Evolutionary conservation across 1,140 invertebrate species (phyloP), one percentile per base, ranked within the genome.

Genomic region (Mycetomoellerius zeteki): DNA sequence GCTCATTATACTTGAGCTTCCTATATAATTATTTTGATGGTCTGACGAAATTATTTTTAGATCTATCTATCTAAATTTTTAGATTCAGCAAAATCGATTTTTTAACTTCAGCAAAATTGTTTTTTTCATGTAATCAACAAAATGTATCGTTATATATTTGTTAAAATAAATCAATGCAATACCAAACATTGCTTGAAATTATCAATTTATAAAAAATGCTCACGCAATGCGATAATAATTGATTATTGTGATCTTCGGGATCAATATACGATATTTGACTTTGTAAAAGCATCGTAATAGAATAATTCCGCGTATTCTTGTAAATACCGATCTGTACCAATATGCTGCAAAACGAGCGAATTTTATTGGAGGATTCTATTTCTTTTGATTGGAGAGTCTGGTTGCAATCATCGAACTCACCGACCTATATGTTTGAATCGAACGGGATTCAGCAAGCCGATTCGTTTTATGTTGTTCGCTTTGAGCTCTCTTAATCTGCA

Each of bases 401-500:
- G 69, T 60, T 50, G 54, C 69, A 75, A 82, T 73, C 37, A 84
- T 60, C 54, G 54, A 33, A 43, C 37, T 24, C 33, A 16, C 52
- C 30, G 77, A 81, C n/a, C 47, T 72, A 8, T 43, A 16, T 54
- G 54, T 56, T 30, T 33, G 7, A 24, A 33, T 73, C 54, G 43
- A 50, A 7, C 33, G 14, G 14, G n/a, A 73, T 60, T 14, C 14
- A n/a, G 37, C 24, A n/a, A 27, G 6, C 33, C 47, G 43, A n/a
- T 73, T 82, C 52, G 80, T 73, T 75, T 62, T 30, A 47, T 24
- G 80, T 75, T 82, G 65, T 10, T 7, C 27, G 33, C 56, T 84
- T 84, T 73, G 69, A 62, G 80, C 80, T 7, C 80, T 60, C 56
- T 84, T 84, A 84, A 84, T 84, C 80, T 65, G 69, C 37, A 69